These are phyloP conservation scores for Philypnodon macrostomus DNA, from an alignment of 2,797 vertebrate genomes.

Conservation along the genomic window DNA sequence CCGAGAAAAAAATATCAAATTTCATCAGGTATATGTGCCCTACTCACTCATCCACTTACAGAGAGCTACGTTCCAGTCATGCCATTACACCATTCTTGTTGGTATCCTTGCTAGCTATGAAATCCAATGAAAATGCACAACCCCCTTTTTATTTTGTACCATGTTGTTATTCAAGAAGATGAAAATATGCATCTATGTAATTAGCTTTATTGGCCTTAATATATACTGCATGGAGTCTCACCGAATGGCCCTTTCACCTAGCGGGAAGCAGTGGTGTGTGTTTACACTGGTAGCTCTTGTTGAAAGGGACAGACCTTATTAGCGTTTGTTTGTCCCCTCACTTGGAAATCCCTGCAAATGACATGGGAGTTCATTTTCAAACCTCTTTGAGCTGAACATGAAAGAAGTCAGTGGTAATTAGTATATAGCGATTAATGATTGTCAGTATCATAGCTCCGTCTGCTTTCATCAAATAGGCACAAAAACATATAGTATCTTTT, in stretches of 20 bases:
- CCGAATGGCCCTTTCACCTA: conserved; percentile 49
- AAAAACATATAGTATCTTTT: conserved; percentile 50
- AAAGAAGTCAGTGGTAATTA: conserved; percentile 78
- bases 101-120: conserved; percentile 8
- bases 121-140: conserved; percentile 4
- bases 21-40: conserved; percentile 61
- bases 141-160: conserved; percentile 23
- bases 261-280: conserved; percentile 46
- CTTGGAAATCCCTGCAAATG: conserved; percentile 73
- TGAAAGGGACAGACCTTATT: conserved; percentile 77
- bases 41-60: conserved; percentile 41
- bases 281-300: conserved; percentile 64
- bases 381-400: conserved; percentile 79
- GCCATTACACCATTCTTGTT: conserved; percentile 23
- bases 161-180: conserved; percentile 27
- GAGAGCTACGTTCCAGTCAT: conserved; percentile 35
- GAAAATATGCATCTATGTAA: conserved; percentile 28
- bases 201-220: conserved; percentile 48
- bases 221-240: conserved; percentile 40
- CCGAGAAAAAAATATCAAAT: conserved; percentile 58
- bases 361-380: conserved; percentile 77
- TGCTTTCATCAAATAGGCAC: conserved; percentile 65
- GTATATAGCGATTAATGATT: conserved; percentile 74
- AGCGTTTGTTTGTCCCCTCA: conserved; percentile 79
- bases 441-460: conserved; percentile 64